Evolutionary conservation across 2,888 invertebrate genomes (phyloP), one percentile per base, ranked within the genome.

Genomic region (Drosophila prostipennis): DNA sequence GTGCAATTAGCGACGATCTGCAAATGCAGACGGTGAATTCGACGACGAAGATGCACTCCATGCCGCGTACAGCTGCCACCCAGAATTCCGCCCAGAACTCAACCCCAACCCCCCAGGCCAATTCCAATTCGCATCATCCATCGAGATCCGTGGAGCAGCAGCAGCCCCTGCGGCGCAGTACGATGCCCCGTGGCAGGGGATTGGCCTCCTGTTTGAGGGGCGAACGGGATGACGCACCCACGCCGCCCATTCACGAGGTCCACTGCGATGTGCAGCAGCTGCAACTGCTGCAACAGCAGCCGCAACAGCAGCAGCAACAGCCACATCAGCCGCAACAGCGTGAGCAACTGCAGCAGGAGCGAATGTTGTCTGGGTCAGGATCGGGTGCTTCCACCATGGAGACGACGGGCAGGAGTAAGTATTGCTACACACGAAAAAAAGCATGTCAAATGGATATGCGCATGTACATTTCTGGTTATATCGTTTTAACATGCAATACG

Each of bases 161-260:
- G 71, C 89, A 52, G 6, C 63, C 43, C 68, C 54, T 89, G 51
- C 86, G 90, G 51, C 88, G 90, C 46, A 89, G 92, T 65, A 90
- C 91, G 34, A 91, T 91, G 71, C 92, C 92, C 14, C 89, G 92
- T 58, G 91, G 92, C 49, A 88, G 92, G 59, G 91, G 92, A 59
- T 79, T 92, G 57, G 86, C 92, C 55, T 92, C 92, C 58, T 92
- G 92, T 79, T 76, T 92, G 71, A 89, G 92, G 45, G 92, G 92
- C 56, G 92, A 92, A 82, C 90, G 91, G 54, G 92, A 92, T 78
- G 92, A 92, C 58, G 85, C 85, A 2, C 84, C 87, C 32, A 84
- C 84, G 7, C 83, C 83, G 53, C 87, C 87, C 69, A 72, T 87
- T 1, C 83, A 84, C n/a, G 82, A 87, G 40, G 72, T 85, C 11